These are phyloP conservation scores for Leucophora obtusa DNA, from an alignment of 2,888 invertebrate genomes.

Conservation along the genomic window DNA sequence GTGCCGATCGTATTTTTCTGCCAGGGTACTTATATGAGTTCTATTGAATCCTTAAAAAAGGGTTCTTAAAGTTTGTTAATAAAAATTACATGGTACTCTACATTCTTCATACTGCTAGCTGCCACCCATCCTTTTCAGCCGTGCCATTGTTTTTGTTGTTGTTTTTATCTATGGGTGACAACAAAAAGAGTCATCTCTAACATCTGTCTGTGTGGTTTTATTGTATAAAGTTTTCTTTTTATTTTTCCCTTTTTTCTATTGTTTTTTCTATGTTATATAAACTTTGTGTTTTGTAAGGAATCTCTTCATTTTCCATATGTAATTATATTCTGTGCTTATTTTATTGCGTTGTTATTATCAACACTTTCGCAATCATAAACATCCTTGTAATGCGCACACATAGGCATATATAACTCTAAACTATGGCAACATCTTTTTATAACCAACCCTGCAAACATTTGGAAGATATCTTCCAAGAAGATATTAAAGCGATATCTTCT, in stretches of 20 bases:
- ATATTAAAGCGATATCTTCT: no score
- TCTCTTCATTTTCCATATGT: constrained; percentile 46
- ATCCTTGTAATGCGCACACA: neutral
- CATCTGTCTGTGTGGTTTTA: constrained; percentile 24
- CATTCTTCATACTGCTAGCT: neutral
- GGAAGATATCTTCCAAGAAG: no score
- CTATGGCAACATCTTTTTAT: neutral
- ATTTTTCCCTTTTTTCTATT: constrained; percentile 14
- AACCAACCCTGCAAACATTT: no score
- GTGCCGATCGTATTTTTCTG: no score
- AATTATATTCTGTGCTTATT: constrained; percentile 17
- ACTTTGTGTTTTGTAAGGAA: constrained; percentile 12
- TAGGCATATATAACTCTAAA: neutral
- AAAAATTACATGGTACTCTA: constrained; percentile 25
- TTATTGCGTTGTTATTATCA: constrained; percentile 68
- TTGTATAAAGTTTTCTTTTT: neutral
- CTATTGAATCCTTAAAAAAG: neutral
- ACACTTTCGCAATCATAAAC: constrained; percentile 27
- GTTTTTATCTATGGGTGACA: constrained; percentile 26
- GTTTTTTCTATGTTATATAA: constrained; percentile 18
- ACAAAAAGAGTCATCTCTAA: constrained; percentile 29
- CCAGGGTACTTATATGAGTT: no score
- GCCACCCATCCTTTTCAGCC: neutral
- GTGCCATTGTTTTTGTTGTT: neutral
- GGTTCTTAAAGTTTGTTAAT: constrained; percentile 24